A percentile compares a stretch with the other conserved stretches of the same genome.
Conservation (phyloP, 2,888 invertebrate genomes). For the Auanema freiburgensis region DNA sequence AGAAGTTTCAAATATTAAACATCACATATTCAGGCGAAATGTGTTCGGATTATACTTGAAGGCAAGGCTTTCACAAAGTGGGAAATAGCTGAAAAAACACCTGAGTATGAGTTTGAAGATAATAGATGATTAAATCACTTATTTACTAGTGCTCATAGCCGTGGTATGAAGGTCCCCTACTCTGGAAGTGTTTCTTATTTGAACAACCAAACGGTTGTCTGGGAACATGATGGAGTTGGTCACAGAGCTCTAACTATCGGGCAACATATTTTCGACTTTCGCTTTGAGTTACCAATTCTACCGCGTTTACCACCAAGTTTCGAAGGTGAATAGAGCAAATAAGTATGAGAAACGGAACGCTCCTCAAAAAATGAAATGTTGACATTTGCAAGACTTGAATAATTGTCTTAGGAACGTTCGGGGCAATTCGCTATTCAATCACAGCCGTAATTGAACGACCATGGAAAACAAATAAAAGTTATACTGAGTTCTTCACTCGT, state of each 20-base stretch:
- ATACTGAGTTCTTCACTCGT: constrained; percentile 19
- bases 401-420: constrained; percentile 12
- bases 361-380: not conserved
- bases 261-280: constrained; percentile 6
- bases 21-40: constrained; percentile 13
- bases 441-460: constrained; percentile 17
- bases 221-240: constrained; percentile 7
- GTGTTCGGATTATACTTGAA: constrained; percentile 11
- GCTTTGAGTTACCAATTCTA: constrained; percentile 11
- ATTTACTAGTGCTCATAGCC: constrained; percentile 14
- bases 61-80: constrained; percentile 17
- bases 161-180: constrained; percentile 20
- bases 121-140: not conserved
- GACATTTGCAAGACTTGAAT: not conserved
- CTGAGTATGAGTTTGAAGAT: constrained; percentile 6
- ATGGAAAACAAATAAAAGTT: constrained; percentile 21
- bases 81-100: constrained; percentile 20
- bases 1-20: not conserved
- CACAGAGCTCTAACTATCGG: constrained; percentile 11
- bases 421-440: constrained; percentile 13
- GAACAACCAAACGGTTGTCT: constrained; percentile 15
- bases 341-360: not conserved
- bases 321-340: constrained; percentile 9
- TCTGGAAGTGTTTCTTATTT: constrained; percentile 1
- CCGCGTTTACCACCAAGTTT: constrained; percentile 14